Evolutionary conservation across 2,797 vertebrate genomes (phyloP), one percentile per base, ranked within the genome.

Genomic region (Chelonia mydas): DNA sequence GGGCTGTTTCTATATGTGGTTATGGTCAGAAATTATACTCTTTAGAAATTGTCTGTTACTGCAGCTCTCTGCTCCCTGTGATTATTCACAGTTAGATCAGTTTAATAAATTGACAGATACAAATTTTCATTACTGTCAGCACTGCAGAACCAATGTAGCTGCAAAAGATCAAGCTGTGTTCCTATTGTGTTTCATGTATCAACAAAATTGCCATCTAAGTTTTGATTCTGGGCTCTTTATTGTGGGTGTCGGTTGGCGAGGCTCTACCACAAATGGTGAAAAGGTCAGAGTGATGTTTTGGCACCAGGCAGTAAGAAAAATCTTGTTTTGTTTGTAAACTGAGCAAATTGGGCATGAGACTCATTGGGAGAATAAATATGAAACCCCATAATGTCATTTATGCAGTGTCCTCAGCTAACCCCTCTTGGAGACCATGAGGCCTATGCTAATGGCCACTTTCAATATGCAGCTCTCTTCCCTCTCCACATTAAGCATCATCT

Each of bases 21-120:
- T 92, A 76, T 6, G 1, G 55, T 54, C 83, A 76, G 87, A 83
- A 94, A 81, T 59, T 33, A 51, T 50, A 81, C 53, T 45, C n/a
- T 51, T 59, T 51, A 81, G 50, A 87, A 4, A 57, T 81, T 11
- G 57, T 59, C 33, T 83, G 51, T 87, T 80, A 76, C 86, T 89
- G 12, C 77, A 61, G 59, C 76, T 79, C 31, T 84, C 0, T 0
- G 57, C 93, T 88, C 57, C 86, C 51, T 61, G 88, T 89, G 95
- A 87, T 92, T 95, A 47, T 88, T 94, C 83, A 84, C 74, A 7
- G 80, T 89, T 84, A 33, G 55, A 89, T 89, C 91, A 88, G 49
- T 95, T 95, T 95, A 96, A 90, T 95, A 94, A 96, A 79, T 68
- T 78, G 93, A 90, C 89, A 94, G 92, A 68, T 93, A 93, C 65